Evolutionary conservation across 2,888 invertebrate species (phyloP).

Genomic region (Microctonus aethiopoides): DNA sequence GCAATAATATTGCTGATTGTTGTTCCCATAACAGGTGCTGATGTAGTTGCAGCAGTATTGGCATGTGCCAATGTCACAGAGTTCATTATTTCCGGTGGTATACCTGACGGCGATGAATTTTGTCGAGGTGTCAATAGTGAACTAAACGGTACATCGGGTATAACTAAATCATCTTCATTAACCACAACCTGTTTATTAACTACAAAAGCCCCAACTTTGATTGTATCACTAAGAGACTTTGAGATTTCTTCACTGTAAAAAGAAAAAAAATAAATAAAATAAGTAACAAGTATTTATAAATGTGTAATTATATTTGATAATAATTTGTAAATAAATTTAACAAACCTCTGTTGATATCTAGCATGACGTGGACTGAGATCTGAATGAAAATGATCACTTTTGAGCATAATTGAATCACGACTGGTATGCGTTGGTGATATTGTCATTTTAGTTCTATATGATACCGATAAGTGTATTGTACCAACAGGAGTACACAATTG

Average conservation of each 20-base stretch:
- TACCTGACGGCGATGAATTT: constrained; percentile 57
- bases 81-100: constrained; percentile 47
- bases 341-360: constrained; percentile 72
- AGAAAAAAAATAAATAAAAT: background rate
- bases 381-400: constrained; percentile 89
- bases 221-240: constrained; percentile 77
- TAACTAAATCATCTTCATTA: constrained; percentile 70
- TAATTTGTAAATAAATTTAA: constrained; percentile 36
- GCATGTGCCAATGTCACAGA: constrained; percentile 29
- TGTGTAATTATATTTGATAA: background rate
- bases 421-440: constrained; percentile 83
- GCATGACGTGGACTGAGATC: constrained; percentile 79
- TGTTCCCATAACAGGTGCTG: constrained; percentile 25
- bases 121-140: constrained; percentile 68
- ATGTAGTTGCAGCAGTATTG: constrained; percentile 30
- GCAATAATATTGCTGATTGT: constrained; percentile 32
- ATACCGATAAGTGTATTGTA: constrained; percentile 82
- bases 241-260: constrained; percentile 74
- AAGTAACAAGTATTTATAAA: constrained; percentile 6
- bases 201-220: constrained; percentile 84
- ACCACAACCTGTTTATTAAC: constrained; percentile 73
- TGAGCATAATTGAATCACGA: constrained; percentile 83
- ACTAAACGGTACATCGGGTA: constrained; percentile 77
- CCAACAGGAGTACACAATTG: constrained; percentile 89
- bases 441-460: constrained; percentile 92